Conservation (phyloP, 2,888 invertebrate species). For the Hypolimnas misippus region DNA sequence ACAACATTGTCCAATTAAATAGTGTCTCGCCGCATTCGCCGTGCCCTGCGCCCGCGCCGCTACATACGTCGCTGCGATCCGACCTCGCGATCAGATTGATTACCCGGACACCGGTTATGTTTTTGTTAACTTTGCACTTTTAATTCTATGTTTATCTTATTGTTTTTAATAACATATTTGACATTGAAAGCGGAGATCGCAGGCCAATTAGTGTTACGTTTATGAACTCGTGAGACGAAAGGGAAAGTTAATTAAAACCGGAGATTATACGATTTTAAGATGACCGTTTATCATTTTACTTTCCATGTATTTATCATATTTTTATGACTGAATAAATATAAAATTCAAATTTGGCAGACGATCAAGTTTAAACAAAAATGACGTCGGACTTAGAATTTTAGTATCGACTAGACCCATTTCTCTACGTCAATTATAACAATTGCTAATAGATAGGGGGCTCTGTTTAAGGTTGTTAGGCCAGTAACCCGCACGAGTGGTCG, state of each 20-base stretch:
- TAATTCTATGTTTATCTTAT: slow-evolving; percentile 16
- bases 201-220: slow-evolving; percentile 4
- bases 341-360: slow-evolving; percentile 33
- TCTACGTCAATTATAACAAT: slow-evolving; percentile 12
- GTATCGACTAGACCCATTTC: slow-evolving; percentile 11
- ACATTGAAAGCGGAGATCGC: background rate
- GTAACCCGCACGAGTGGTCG: slow-evolving; percentile 60
- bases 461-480: slow-evolving; percentile 58
- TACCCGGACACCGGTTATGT: slow-evolving; percentile 26
- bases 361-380: slow-evolving; percentile 25
- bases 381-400: slow-evolving; percentile 16
- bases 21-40: slow-evolving; percentile 40
- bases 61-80: slow-evolving; percentile 7
- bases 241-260: slow-evolving; percentile 38
- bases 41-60: slow-evolving; percentile 20
- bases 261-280: slow-evolving; percentile 22
- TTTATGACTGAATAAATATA: slow-evolving; percentile 32
- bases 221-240: slow-evolving; percentile 28
- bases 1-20: slow-evolving; percentile 55
- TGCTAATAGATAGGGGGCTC: slow-evolving; percentile 60
- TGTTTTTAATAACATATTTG: background rate
- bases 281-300: slow-evolving; percentile 23
- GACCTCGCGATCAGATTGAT: slow-evolving; percentile 29
- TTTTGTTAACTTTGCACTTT: slow-evolving; percentile 28
- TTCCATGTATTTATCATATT: slow-evolving; percentile 28